Base-by-base conservation (phyloP, 2,113 vertebrate species). In the Serilophus lunatus region DNA sequence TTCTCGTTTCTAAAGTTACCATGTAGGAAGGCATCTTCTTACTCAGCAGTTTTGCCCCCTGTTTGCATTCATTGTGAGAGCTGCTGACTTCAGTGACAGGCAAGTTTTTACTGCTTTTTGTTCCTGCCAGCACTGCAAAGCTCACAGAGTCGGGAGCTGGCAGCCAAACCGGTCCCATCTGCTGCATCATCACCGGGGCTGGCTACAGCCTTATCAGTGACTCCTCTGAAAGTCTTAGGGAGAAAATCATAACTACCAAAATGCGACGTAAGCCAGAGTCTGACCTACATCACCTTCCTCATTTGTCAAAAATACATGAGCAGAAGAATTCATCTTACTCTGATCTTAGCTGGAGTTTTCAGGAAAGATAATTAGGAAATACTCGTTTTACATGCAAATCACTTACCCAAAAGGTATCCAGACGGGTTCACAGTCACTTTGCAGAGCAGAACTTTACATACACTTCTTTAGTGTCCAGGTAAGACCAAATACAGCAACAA, bases 21-120 rank as follows among this genome's bases (percentile, higher is more conserved):
- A 0, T 0, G n/a, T 72, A 86, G 57, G 64, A 93, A 96, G 86
- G 95, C 92, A 95, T 88, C 86, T 90, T 97, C 95, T 97, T 94
- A 82, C 88, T 96, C 96, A 97, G 96, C 96, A 95, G 61, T 94
- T 97, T 94, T 96, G 86, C 82, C 49, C 80, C 75, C 24, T 78
- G 82, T 95, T 96, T 96, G 90, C 93, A 49, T 93, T 96, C 93
- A 94, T 86, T 96, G 85, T 96, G 72, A 92, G 86, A 96, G 92
- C 69, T 96, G 96, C 95, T 96, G 95, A 95, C 93, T 95, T 94
- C 83, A 94, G 82, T 90, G 95, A 93, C 88, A 86, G 54, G 95
- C 90, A 91, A 95, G 96, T 96, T 96, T 90, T 95, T 94, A 96
- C 80, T 93, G 96, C 92, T 93, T 97, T 97, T 96, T 97, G 93